Conservation (phyloP, 2,113 vertebrate genomes). For the crab-eating macaque (Macaca fascicularis) region T2T-MFA8v1.1 NC_088394.1:14480501-14481000, state of each 20-base stretch:
- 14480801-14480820: no score
- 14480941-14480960: no score
- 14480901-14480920: no score
- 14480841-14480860: no score
- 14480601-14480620: neutral
- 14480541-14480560: neutral
- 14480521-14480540: neutral
- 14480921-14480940: no score
- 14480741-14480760: neutral
- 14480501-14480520: neutral
- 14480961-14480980: no score
- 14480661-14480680: neutral
- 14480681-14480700: neutral
- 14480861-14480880: no score
- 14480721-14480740: neutral
- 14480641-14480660: neutral
- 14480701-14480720: neutral
- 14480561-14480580: neutral
- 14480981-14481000: no score
- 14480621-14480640: neutral
- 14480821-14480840: no score
- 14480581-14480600: neutral
- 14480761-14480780: neutral
- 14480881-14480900: no score
- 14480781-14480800: neutral